Evolutionary conservation across 1,140 invertebrate genomes (phyloP).

Genomic region (Bombus fervidus): DNA sequence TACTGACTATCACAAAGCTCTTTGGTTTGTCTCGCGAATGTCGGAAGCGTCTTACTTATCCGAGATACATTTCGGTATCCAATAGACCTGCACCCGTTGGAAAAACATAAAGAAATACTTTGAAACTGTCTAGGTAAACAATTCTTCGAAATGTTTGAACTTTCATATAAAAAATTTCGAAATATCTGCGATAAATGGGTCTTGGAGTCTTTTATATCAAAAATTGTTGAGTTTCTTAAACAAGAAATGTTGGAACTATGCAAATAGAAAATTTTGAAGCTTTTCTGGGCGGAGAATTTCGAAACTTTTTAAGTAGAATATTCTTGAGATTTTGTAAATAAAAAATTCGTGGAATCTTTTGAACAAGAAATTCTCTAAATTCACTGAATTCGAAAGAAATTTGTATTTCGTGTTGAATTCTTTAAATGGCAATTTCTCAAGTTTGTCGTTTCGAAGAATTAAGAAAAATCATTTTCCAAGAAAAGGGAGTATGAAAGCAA

Average conservation of each 20-base stretch:
- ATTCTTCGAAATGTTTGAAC: not conserved
- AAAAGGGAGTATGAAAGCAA: not conserved
- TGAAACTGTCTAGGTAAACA: not conserved
- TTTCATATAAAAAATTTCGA: too few species aligned
- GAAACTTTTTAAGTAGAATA: not conserved
- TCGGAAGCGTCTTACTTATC: slow-evolving; percentile 57
- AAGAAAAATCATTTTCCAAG: not conserved
- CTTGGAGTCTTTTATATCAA: fast-evolving
- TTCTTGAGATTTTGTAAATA: too few species aligned
- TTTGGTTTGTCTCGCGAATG: slow-evolving; percentile 58
- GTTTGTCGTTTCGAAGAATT: not conserved
- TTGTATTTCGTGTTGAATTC: too few species aligned
- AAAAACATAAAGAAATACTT: not conserved
- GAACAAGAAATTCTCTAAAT: too few species aligned
- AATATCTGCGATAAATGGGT: too few species aligned
- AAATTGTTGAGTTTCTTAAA: not conserved
- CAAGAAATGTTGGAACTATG: not conserved
- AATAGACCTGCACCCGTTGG: not conserved
- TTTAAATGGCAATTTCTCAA: too few species aligned
- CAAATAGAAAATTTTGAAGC: too few species aligned
- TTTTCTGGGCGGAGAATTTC: too few species aligned
- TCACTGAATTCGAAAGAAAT: too few species aligned
- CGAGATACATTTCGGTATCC: slow-evolving; percentile 46
- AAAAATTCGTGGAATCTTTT: not conserved
- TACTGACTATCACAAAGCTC: slow-evolving; percentile 31